These are phyloP conservation scores for Melipona beecheii DNA, from an alignment of 2,888 invertebrate genomes.

Conservation along the genomic window DNA sequence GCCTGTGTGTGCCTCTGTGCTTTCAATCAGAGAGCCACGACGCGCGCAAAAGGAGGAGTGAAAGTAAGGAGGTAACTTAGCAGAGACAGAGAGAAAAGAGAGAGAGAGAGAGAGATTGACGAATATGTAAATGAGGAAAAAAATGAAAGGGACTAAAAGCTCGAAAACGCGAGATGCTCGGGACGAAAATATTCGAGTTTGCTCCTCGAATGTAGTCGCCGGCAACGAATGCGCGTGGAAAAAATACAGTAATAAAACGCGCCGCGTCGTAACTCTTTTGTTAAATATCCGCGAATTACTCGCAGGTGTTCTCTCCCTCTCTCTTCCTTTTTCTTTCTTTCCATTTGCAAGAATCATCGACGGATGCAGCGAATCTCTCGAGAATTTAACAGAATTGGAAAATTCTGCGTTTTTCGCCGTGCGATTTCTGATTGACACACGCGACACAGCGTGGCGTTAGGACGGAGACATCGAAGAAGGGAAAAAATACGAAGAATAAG, in stretches of 20 bases:
- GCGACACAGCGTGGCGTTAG: too few species aligned
- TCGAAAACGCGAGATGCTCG: constrained; percentile 3
- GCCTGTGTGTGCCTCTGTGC: background rate
- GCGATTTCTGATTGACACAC: too few species aligned
- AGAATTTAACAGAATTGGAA: background rate
- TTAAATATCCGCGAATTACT: background rate
- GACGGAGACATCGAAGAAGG: too few species aligned
- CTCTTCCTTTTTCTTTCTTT: background rate
- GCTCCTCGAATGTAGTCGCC: background rate
- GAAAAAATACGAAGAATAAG: too few species aligned
- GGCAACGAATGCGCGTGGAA: background rate
- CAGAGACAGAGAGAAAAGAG: background rate
- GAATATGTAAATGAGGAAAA: constrained; percentile 18
- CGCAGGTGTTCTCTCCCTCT: background rate
- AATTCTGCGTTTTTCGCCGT: too few species aligned
- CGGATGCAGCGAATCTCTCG: background rate
- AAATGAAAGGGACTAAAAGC: constrained; percentile 21
- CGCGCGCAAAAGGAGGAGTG: background rate
- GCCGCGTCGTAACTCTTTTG: background rate
- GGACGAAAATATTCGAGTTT: constrained; percentile 8
- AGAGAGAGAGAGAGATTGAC: background rate
- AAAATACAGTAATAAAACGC: background rate
- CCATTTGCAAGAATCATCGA: background rate
- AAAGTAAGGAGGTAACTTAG: constrained; percentile 7
- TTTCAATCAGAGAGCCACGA: background rate